Evolutionary conservation across 2,797 vertebrate species (phyloP).

Genomic region (Danionella dracula): DNA sequence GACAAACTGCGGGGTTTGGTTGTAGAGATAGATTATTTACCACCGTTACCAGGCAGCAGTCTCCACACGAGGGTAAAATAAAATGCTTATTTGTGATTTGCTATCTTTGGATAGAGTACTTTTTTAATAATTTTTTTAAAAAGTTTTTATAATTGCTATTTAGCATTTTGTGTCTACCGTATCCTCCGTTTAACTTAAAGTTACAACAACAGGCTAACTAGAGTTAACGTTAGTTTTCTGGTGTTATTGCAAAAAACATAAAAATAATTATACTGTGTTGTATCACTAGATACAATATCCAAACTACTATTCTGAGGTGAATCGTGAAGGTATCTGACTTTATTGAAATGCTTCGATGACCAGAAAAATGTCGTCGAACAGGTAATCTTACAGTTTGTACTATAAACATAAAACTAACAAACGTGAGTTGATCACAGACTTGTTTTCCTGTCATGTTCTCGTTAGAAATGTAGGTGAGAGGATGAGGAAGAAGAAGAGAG

Average conservation of each 20-base stretch:
- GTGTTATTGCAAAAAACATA: no score
- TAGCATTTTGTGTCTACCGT: no score
- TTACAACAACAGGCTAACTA: no score
- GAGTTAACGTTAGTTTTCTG: no score
- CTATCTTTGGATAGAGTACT: no score
- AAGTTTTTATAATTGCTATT: no score
- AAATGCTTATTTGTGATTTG: not conserved
- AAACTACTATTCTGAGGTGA: not conserved
- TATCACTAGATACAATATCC: no score
- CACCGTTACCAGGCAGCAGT: conserved; percentile 70
- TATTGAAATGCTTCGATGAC: not conserved
- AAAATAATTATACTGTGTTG: no score
- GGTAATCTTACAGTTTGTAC: not conserved
- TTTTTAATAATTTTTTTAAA: no score
- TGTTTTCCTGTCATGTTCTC: conserved; percentile 3
- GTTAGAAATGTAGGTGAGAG: conserved; percentile 63
- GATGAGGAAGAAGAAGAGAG: conserved; percentile 59
- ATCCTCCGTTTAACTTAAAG: no score
- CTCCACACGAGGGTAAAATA: conserved; percentile 21
- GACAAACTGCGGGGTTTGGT: conserved; percentile 40
- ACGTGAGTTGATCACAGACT: no score
- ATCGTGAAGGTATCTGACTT: not conserved
- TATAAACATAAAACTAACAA: not conserved
- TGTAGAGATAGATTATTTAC: conserved; percentile 50
- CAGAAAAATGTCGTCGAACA: conserved; percentile 9